Conservation (phyloP, 2,113 vertebrate genomes). For the Cololabis saira region DNA sequence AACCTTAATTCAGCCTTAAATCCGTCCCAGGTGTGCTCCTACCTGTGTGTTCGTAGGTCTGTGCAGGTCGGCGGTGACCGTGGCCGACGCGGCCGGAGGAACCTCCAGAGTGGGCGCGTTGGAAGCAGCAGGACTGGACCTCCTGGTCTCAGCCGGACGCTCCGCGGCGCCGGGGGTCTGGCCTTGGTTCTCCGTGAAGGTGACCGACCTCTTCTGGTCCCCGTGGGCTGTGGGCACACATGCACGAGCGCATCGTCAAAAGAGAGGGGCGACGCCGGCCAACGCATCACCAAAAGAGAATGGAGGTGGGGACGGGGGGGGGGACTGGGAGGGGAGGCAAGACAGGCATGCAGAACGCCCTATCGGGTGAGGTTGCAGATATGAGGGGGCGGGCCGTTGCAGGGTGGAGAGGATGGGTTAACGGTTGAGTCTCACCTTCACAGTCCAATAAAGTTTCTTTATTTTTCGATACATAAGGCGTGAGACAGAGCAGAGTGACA, state of each 20-base stretch:
- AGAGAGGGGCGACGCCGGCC: neutral
- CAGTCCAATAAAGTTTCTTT: constrained; percentile 84
- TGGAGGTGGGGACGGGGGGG: constrained; percentile 43
- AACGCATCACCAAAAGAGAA: constrained; percentile 40
- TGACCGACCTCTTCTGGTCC: constrained; percentile 97
- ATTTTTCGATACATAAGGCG: constrained; percentile 73
- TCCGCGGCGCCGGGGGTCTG: constrained; percentile 49
- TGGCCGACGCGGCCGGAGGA: constrained; percentile 77
- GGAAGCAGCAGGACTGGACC: constrained; percentile 52
- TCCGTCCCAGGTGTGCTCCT: constrained; percentile 33
- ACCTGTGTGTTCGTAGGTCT: constrained; percentile 83
- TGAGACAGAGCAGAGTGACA: constrained; percentile 81
- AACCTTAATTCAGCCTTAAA: too few species aligned
- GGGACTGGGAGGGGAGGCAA: constrained; percentile 62
- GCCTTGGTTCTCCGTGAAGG: constrained; percentile 89
- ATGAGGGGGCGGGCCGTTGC: constrained; percentile 54
- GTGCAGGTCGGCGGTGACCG: constrained; percentile 86
- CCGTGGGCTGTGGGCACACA: constrained; percentile 64
- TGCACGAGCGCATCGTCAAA: constrained; percentile 20
- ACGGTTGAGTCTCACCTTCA: constrained; percentile 79
- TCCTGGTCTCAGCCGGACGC: constrained; percentile 47
- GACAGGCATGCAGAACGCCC: constrained; percentile 81
- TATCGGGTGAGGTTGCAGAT: constrained; percentile 71
- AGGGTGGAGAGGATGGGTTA: constrained; percentile 63
- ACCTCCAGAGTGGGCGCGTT: constrained; percentile 77